Percentiles rank a stretch among this genome's conserved stretches.
Evolutionary conservation across 2,113 vertebrate genomes (phyloP).

Genomic region (Sakesphorus luctuosus): DNA sequence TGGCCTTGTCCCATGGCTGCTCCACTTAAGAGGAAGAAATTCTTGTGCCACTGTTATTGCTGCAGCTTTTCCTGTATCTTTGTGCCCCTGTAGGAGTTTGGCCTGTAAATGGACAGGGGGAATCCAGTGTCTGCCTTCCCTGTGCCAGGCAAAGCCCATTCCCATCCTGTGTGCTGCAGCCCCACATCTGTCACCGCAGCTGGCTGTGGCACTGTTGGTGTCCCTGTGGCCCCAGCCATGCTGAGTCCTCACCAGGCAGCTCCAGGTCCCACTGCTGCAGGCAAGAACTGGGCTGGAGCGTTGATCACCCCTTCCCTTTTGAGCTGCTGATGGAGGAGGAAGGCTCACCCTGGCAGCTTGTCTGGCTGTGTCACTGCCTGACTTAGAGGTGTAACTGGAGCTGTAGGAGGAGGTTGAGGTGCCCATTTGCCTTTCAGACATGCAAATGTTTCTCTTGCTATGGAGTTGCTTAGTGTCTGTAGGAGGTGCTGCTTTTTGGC

Average conservation of each 20-base stretch:
- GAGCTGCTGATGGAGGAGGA: neutral
- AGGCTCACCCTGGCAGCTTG: neutral
- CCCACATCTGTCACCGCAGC: neutral
- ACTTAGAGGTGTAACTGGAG: neutral
- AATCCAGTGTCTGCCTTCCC: neutral
- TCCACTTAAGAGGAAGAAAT: neutral
- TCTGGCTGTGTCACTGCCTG: neutral
- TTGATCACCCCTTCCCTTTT: neutral
- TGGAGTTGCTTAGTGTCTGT: neutral
- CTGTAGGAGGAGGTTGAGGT: neutral
- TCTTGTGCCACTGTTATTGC: neutral
- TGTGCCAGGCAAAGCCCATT: neutral
- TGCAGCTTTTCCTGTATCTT: neutral
- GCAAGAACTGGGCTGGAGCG: neutral
- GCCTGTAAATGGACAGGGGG: neutral
- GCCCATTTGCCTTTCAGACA: conserved; percentile 11
- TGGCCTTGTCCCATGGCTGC: neutral
- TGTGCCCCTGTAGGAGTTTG: neutral
- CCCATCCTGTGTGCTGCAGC: neutral
- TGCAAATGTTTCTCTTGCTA: neutral
- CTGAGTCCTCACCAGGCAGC: neutral
- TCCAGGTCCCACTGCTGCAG: neutral
- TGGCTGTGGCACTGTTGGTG: neutral
- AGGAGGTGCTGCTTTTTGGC: conserved; percentile 61
- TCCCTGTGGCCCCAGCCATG: rapidly evolving